Base-by-base conservation (phyloP, 2,797 vertebrate species). In the Melanitta fusca region DNA sequence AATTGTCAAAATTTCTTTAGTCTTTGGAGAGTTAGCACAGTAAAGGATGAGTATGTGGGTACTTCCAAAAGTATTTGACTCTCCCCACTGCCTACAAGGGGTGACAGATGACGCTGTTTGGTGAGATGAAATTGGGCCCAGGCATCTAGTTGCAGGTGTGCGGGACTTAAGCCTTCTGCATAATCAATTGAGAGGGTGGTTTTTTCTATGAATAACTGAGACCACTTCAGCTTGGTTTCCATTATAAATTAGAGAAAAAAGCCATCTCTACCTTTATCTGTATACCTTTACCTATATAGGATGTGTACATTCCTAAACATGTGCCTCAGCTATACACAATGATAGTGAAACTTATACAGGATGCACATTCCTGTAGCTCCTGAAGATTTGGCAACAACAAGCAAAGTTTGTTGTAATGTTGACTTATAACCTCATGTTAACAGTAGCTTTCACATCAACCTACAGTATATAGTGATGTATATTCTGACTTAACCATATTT, bases 161-260 rank as follows among this genome's bases (percentile, higher is more conserved):
- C 60, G 4, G 2, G 34, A 77, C 39, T 53, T 24, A 56, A 91
- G 5, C 1, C 47, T 73, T 74, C 43, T 88, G 30, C 32, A 22
- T 2, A 34, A 34, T 16, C 32, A 68, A 0, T 7, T 27, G 62
- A 47, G 41, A 6, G 15, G 18, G 5, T 69, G 39, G 6, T 41
- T 91, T 88, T 36, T 74, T 57, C 57, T 74, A 41, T 32, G 22
- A 69, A 65, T 51, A 69, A 60, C 0, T 69, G 13, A 57, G n/a
- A 60, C 17, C 3, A 20, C 65, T 83, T 66, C 65, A 78, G 20
- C 6, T 25, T 60, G n/a, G 19, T 13, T 70, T 13, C 38, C 8
- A 5, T 53, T 82, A 57, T 73, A 39, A 74, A 60, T 24, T 8
- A 24, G 56, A 71, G 70, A 25, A 84, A 68, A 68, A 80, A 69